Evolutionary conservation across 2,888 invertebrate genomes (phyloP), one percentile per base, ranked within the genome.

Genomic region (Lepeophtheirus nordmannii): DNA sequence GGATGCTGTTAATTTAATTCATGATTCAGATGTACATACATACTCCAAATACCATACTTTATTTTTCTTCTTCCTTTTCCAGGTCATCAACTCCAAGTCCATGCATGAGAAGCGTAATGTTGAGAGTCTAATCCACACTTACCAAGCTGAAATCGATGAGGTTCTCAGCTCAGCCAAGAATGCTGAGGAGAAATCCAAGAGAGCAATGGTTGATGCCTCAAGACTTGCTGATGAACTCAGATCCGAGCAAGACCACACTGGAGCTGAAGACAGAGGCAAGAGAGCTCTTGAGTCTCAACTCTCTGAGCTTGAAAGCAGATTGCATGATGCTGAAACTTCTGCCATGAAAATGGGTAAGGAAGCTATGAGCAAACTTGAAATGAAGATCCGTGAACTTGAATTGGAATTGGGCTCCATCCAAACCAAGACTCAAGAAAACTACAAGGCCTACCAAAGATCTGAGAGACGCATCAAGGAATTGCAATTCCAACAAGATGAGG

Each of bases 141-240:
- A 97, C 97, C 81, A 92, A 83, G 82, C 93, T 77, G 97, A 98
- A 79, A 84, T 98, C 76, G 97, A 97, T 78, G 97, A 97, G 80
- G 86, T 96, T 76, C 83, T 94, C 80, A 92, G 91, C 82, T 97
- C 97, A 80, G 92, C 96, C 78, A 94, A 93, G 85, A 89, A 90
- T 82, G 90, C 93, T 72, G 97, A 98, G 78, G 97, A 98, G 81
- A 91, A 92, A 82, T 90, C 91, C 73, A 94, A 93, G 86, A 93
- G 93, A 82, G 94, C 94, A 63, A 92, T 93, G 90, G 90, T 92
- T 73, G 97, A 98, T 78, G 96, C 97, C n/a, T 46, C 60, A 30
- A 56, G 68, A 20, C 68, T 68, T 30, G 68, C 68, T 20, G 68
- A 68, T 56, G 67, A 67, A 60, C 59, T 67, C 14, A 57, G 65